phyloP scores from a whole-genome alignment of 1,140 invertebrate species.

The Piezodorus guildinii region DNA sequence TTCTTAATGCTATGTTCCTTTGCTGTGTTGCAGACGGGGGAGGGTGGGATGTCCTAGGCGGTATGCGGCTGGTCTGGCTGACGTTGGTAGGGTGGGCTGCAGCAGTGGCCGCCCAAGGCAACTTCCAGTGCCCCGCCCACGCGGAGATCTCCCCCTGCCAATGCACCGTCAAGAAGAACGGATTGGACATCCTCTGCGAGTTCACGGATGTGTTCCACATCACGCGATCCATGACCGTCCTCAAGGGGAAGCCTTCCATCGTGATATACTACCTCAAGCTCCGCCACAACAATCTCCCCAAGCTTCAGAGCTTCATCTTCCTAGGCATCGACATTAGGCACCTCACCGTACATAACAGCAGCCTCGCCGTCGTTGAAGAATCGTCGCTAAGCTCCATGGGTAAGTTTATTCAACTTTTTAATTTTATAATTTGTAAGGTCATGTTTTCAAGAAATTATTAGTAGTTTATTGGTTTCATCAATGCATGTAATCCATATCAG shows the following conservation, averaged over 20 bases:
- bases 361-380: conserved; percentile 72
- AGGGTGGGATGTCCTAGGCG: conserved; percentile 19
- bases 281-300: conserved; percentile 67
- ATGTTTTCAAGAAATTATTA: no score
- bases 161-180: conserved; percentile 72
- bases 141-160: conserved; percentile 62
- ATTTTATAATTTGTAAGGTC: no score
- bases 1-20: neutral
- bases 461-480: no score
- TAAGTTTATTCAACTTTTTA: conserved; percentile 33
- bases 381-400: conserved; percentile 71
- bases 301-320: conserved; percentile 71
- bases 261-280: conserved; percentile 77
- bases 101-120: conserved; percentile 16
- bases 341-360: conserved; percentile 76
- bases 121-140: conserved; percentile 52
- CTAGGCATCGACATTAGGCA: conserved; percentile 76
- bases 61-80: neutral
- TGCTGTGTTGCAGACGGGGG: neutral
- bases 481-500: no score
- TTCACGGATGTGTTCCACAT: conserved; percentile 64
- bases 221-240: conserved; percentile 54
- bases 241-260: conserved; percentile 51
- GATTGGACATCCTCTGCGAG: conserved; percentile 75
- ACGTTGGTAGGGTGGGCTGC: neutral